Conservation (phyloP, 2,888 invertebrate species). For the Orthosia gracilis region DNA sequence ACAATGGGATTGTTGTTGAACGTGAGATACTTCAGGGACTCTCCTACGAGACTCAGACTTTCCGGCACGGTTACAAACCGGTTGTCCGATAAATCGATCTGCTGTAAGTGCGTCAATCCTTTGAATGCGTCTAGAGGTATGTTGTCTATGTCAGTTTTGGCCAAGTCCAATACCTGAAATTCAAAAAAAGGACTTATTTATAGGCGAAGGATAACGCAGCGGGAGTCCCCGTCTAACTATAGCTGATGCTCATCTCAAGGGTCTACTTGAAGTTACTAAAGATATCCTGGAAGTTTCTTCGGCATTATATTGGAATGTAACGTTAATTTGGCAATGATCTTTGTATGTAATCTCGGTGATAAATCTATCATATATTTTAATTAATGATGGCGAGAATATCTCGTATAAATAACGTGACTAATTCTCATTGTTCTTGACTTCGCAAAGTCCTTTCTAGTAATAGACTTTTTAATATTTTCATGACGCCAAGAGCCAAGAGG, state of each 20-base stretch:
- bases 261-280: constrained; percentile 5
- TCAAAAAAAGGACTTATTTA: constrained; percentile 22
- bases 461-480: constrained; percentile 41
- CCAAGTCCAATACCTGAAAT: constrained; percentile 90
- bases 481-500: too few species aligned
- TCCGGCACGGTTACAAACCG: constrained; percentile 91
- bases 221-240: constrained; percentile 50
- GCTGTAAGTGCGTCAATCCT: constrained; percentile 87
- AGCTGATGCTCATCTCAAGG: constrained; percentile 26
- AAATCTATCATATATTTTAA: constrained; percentile 42
- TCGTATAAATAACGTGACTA: constrained; percentile 29
- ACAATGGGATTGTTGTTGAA: constrained; percentile 92
- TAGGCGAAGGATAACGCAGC: constrained; percentile 37
- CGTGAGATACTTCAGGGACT: constrained; percentile 90
- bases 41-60: constrained; percentile 89
- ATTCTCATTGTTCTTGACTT: constrained; percentile 46
- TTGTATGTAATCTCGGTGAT: constrained; percentile 27
- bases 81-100: constrained; percentile 92
- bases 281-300: constrained; percentile 10
- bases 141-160: constrained; percentile 91
- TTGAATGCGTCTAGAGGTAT: constrained; percentile 90
- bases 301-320: constrained; percentile 22
- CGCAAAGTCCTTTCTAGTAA: constrained; percentile 29
- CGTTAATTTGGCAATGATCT: constrained; percentile 25
- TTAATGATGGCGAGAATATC: constrained; percentile 31